Evolutionary conservation across 2,113 vertebrate genomes (phyloP), one percentile per base, ranked within the genome.

Genomic region (Pomatorhinus ruficollis): DNA sequence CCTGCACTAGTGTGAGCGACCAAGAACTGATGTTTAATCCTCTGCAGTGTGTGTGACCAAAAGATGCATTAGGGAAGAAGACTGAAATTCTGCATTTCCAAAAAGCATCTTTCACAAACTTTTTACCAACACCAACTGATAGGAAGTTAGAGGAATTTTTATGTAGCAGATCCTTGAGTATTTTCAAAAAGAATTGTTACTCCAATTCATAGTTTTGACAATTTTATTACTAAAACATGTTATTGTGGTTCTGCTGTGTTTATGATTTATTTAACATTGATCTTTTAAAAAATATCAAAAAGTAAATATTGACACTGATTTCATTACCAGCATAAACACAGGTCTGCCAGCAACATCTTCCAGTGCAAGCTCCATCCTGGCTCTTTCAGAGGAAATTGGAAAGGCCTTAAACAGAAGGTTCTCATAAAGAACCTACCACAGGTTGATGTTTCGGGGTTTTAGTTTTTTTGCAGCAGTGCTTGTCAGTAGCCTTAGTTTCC

Each of bases 351-450:
- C 90, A 92, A 71, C 21, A 0, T 90, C 92, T 37, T 96, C 90
- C 70, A 86, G 71, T 68, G 85, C 92, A 83, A 83, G 71, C 76
- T 87, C 81, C 92, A 61, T 93, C 84, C 71, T 78, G 71, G 49
- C 71, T 78, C 40, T 61, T 57, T 89, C 89, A 39, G 75, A 92
- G 76, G 92, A 64, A 80, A 94, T 5, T 60, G 85, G 90, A 78
- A 96, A 90, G 40, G 79, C 79, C 76, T 95, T 75, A 93, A 78
- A 71, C 25, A 71, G 18, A 86, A 96, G 90, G 93, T 93, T 96
- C 92, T 78, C 40, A 15, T 88, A 71, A 86, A 90, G 88, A 96
- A 90, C 90, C 93, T 77, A 66, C 82, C 79, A 66, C 69, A 54
- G 77, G 80, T 45, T 92, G 93, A 78, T 8, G 39, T 86, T 92